Conservation (phyloP, 2,113 vertebrate genomes). For the Erythrolamprus reginae region DNA sequence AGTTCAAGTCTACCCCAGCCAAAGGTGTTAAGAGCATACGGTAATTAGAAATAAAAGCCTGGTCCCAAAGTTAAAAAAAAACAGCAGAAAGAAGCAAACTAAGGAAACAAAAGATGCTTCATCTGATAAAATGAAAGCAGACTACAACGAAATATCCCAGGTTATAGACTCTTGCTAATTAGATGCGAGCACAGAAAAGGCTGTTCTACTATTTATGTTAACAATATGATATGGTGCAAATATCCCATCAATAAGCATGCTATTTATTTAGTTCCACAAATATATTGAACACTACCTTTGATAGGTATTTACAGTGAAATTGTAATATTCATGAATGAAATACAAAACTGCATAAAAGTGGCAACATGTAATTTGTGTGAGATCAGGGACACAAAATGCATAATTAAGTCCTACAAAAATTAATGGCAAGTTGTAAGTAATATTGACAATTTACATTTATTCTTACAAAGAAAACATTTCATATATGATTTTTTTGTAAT, state of each 20-base stretch:
- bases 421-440: background rate
- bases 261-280: background rate
- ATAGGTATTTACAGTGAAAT: background rate
- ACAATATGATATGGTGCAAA: background rate
- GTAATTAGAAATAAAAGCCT: background rate
- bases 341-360: background rate
- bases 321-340: background rate
- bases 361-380: background rate
- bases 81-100: background rate
- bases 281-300: background rate
- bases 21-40: background rate
- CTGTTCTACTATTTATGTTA: background rate
- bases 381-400: background rate
- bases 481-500: background rate
- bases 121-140: background rate
- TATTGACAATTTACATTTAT: background rate
- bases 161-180: background rate
- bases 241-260: background rate
- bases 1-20: background rate
- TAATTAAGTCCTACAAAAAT: background rate
- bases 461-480: background rate
- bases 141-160: background rate
- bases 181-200: background rate
- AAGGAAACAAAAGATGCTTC: background rate
- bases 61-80: background rate